phyloP scores from a whole-genome alignment of 2,113 vertebrate genomes.

The Leptodactylus fuscus region DNA sequence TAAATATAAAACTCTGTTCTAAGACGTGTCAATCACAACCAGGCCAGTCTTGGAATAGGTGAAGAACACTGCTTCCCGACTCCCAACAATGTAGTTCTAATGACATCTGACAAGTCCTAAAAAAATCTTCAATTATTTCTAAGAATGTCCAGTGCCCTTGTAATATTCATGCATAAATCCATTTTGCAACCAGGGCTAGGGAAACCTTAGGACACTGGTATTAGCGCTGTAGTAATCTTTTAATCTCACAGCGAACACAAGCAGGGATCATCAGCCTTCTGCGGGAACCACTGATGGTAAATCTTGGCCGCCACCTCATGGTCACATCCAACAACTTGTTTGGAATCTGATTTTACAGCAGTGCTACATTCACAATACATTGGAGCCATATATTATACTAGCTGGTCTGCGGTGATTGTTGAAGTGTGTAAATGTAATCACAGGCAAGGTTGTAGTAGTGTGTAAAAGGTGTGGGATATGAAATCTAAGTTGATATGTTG shows the following conservation, averaged over 20 bases:
- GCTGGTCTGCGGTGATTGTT: too few species aligned
- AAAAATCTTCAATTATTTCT: too few species aligned
- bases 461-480: too few species aligned
- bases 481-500: too few species aligned
- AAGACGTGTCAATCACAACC: background rate
- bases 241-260: conserved; percentile 36
- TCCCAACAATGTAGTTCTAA: background rate
- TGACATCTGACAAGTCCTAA: background rate
- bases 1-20: background rate
- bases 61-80: background rate
- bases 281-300: background rate
- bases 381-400: background rate
- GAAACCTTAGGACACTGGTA: conserved; percentile 11
- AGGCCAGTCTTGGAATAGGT: background rate
- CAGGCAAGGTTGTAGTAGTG: too few species aligned
- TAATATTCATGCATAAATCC: background rate
- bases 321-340: background rate
- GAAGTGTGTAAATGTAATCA: too few species aligned
- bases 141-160: too few species aligned
- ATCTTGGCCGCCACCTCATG: background rate
- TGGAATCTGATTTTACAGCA: background rate
- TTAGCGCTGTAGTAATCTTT: conserved; percentile 47
- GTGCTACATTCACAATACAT: background rate
- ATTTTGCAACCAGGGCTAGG: background rate
- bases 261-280: conserved; percentile 32